Conservation (phyloP, 1,140 invertebrate genomes). For the Papilio machaon region DNA sequence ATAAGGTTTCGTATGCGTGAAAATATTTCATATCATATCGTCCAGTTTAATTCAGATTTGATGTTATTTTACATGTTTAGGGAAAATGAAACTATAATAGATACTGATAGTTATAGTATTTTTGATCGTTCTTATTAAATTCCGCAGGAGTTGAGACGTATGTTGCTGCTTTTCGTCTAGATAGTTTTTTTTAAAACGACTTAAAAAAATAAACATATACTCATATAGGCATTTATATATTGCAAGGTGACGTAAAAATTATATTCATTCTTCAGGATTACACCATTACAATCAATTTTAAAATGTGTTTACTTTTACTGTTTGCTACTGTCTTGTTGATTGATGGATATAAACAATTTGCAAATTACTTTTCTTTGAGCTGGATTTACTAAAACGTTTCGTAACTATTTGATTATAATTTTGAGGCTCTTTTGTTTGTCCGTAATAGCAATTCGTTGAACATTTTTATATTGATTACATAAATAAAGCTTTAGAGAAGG, state of each 20-base stretch:
- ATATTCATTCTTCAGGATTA: not conserved
- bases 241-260: not conserved
- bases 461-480: not conserved
- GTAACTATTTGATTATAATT: not conserved
- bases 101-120: too few species aligned
- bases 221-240: not conserved
- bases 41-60: not conserved
- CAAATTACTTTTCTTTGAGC: constrained; percentile 8
- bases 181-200: too few species aligned
- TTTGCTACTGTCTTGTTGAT: not conserved
- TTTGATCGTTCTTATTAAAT: too few species aligned
- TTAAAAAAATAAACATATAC: too few species aligned
- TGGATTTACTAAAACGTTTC: not conserved
- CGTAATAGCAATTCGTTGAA: not conserved
- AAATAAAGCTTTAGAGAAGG: not conserved
- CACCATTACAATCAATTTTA: not conserved
- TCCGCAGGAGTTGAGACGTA: too few species aligned
- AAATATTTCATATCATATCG: not conserved
- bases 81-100: too few species aligned
- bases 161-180: too few species aligned
- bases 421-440: not conserved
- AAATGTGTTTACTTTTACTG: constrained; percentile 5
- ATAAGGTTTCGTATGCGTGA: not conserved
- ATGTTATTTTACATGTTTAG: too few species aligned
- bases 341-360: constrained; percentile 16